Evolutionary conservation across 2,888 invertebrate species (phyloP).

Genomic region (Ormyrus thymus): DNA sequence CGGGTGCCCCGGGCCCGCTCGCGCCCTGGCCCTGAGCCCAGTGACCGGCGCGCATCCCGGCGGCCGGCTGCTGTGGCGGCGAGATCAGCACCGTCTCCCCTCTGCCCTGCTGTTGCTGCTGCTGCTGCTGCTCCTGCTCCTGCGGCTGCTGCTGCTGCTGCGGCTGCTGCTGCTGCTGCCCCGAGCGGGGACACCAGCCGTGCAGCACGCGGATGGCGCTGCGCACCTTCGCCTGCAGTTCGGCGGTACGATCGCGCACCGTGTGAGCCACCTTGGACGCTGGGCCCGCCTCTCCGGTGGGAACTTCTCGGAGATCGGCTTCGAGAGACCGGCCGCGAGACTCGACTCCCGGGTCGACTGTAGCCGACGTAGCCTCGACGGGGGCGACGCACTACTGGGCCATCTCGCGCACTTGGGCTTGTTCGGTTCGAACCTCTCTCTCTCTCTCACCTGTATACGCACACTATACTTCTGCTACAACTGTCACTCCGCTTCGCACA

Average conservation of each 20-base stretch:
- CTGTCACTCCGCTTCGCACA: slow-evolving; percentile 9
- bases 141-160: slow-evolving; percentile 47
- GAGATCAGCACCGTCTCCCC: slow-evolving; percentile 75
- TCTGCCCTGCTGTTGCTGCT: slow-evolving; percentile 70
- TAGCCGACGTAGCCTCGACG: neutral
- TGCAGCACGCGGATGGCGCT: slow-evolving; percentile 72
- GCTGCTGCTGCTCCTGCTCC: slow-evolving; percentile 67
- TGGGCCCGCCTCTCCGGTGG: slow-evolving; percentile 34
- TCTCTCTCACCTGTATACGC: neutral
- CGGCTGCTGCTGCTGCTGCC: slow-evolving; percentile 32
- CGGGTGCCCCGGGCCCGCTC: slow-evolving; percentile 55
- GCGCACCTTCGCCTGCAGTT: slow-evolving; percentile 73
- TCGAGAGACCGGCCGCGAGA: neutral
- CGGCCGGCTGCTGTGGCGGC: slow-evolving; percentile 58
- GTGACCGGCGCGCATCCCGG: slow-evolving; percentile 15
- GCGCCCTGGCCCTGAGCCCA: slow-evolving; percentile 58
- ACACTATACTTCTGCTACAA: slow-evolving; percentile 28
- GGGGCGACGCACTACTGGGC: neutral
- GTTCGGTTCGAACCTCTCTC: neutral
- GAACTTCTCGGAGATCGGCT: neutral
- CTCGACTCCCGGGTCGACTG: too few species aligned
- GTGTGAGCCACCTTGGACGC: slow-evolving; percentile 71
- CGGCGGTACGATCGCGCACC: slow-evolving; percentile 70
- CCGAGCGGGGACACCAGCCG: slow-evolving; percentile 70
- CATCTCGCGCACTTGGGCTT: neutral